Evolutionary conservation across 2,888 invertebrate species (phyloP).

Genomic region (Mimas tiliae): DNA sequence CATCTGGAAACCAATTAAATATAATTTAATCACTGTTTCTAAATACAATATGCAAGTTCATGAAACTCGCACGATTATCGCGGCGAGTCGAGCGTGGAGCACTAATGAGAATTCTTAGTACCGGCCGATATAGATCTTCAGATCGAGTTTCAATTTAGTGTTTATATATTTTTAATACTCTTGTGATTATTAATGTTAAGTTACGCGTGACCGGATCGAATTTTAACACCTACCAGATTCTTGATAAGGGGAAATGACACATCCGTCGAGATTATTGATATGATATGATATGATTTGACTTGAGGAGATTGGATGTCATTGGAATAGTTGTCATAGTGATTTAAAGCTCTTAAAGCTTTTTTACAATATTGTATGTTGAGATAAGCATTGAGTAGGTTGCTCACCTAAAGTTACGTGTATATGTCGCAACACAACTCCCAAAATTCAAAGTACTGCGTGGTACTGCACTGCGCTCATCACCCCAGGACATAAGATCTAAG

Average conservation of each 20-base stretch:
- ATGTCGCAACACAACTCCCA: too few relatives aligned
- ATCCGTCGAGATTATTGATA: neutral
- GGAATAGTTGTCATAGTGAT: neutral
- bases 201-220: neutral
- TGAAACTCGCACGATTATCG: conserved; percentile 32
- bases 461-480: too few relatives aligned
- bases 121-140: conserved; percentile 34
- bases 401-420: too few relatives aligned
- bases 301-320: neutral
- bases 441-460: too few relatives aligned
- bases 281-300: neutral
- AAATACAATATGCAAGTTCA: conserved; percentile 2
- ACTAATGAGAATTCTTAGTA: conserved; percentile 38
- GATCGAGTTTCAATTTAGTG: conserved; percentile 2
- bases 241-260: neutral
- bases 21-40: conserved; percentile 19
- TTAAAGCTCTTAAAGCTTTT: neutral
- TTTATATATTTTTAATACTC: neutral
- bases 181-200: neutral
- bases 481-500: too few relatives aligned
- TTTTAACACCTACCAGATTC: neutral
- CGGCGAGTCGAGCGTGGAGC: conserved; percentile 23
- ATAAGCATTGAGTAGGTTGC: too few relatives aligned
- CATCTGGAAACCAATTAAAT: neutral
- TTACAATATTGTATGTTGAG: too few relatives aligned